These are phyloP conservation scores for Enteromius fasciolatus DNA, from an alignment of 2,797 vertebrate species.

Conservation along the genomic window DNA sequence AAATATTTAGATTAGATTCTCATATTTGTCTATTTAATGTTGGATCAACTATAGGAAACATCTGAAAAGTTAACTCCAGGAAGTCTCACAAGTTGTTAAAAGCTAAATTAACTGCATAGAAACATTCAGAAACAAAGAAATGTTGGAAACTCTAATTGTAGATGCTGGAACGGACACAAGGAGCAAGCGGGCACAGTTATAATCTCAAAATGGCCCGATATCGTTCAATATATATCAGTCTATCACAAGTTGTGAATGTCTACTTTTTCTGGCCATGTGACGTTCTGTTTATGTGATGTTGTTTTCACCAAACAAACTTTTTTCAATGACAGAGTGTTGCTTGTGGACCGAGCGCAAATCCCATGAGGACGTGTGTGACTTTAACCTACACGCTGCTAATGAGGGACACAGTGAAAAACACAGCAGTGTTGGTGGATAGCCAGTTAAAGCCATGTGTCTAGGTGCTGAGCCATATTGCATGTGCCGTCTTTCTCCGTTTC, in stretches of 20 bases:
- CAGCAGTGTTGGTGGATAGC: slow-evolving; percentile 44
- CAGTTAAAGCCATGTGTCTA: slow-evolving; percentile 63
- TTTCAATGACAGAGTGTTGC: slow-evolving; percentile 38
- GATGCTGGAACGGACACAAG: background rate
- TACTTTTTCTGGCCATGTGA: slow-evolving; percentile 20
- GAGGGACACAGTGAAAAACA: slow-evolving; percentile 45
- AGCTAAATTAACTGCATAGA: background rate
- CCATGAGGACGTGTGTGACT: slow-evolving; percentile 35
- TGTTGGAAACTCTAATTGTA: background rate
- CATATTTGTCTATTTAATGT: background rate
- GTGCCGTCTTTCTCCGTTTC: slow-evolving; percentile 43
- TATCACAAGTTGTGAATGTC: slow-evolving; percentile 3
- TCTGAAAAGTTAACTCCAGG: background rate
- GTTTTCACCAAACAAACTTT: slow-evolving; percentile 46
- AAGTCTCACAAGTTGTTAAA: background rate
- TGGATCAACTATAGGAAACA: background rate
- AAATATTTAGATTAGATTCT: background rate
- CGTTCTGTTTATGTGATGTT: slow-evolving; percentile 37
- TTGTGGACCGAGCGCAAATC: slow-evolving; percentile 15
- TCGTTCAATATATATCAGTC: background rate
- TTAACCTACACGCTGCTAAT: slow-evolving; percentile 51
- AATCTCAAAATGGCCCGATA: background rate
- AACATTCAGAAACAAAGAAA: background rate
- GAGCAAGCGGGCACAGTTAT: background rate
- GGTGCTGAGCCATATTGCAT: slow-evolving; percentile 53